phyloP scores from a whole-genome alignment of 1,140 invertebrate species.

The Cyclina sinensis region DNA sequence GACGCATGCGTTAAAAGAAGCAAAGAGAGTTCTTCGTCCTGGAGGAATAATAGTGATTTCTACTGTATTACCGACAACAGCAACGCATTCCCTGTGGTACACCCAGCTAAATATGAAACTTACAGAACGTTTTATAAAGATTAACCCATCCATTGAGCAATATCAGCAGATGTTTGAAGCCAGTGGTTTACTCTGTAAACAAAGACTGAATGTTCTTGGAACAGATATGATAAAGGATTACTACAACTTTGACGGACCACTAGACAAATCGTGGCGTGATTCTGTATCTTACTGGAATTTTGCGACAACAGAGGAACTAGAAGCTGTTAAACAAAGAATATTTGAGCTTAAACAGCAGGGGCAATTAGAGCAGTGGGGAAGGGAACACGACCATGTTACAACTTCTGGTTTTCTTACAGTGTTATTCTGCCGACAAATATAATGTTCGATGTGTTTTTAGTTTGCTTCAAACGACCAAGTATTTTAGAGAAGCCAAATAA shows the following conservation, averaged over 20 bases:
- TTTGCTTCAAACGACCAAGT: background rate
- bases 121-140: constrained; percentile 1
- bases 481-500: no score
- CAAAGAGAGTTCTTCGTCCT: background rate
- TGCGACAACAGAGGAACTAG: constrained; percentile 37
- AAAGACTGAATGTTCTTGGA: constrained; percentile 48
- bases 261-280: constrained; percentile 12
- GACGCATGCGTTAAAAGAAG: background rate
- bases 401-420: constrained; percentile 16
- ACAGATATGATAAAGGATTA: constrained; percentile 14
- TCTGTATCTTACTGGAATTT: constrained; percentile 9
- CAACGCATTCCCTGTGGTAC: background rate
- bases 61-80: background rate
- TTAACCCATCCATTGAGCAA: background rate
- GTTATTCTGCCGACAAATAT: background rate
- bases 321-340: background rate
- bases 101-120: background rate
- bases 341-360: constrained; percentile 1
- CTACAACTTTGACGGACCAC: constrained; percentile 46
- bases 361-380: constrained; percentile 21
- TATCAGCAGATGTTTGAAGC: background rate
- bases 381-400: constrained; percentile 21
- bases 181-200: background rate
- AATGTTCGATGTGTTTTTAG: background rate
- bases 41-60: background rate